phyloP scores from a whole-genome alignment of 2,888 invertebrate species.

The Folsomia manolachei region DNA sequence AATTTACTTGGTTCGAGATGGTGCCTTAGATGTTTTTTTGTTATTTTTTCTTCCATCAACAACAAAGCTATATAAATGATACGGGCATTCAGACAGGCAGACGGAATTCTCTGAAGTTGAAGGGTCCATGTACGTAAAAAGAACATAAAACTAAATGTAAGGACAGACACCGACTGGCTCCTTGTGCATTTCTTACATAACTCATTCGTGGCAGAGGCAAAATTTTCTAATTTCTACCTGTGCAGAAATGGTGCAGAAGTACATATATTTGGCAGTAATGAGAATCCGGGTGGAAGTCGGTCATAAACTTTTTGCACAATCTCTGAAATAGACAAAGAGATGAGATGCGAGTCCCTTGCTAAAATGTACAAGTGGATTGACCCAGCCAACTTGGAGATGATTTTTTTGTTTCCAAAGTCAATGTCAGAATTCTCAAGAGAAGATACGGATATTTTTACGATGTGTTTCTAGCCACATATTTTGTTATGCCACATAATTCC shows the following conservation, averaged over 20 bases:
- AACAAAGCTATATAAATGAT: not conserved
- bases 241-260: not conserved
- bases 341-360: not conserved
- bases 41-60: not conserved
- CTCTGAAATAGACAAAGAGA: no score
- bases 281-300: not conserved
- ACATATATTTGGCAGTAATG: not conserved
- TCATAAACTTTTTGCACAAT: not conserved
- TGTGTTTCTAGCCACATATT: not conserved
- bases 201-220: not conserved
- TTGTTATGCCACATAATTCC: not conserved
- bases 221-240: not conserved
- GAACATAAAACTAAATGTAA: not conserved
- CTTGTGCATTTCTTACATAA: not conserved
- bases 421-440: not conserved
- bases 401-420: not conserved
- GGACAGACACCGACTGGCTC: not conserved
- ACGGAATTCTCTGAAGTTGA: not conserved
- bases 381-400: constrained; percentile 7
- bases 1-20: not conserved
- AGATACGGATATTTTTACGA: not conserved
- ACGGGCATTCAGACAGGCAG: not conserved
- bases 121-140: not conserved
- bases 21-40: not conserved
- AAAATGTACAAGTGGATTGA: not conserved